These are phyloP conservation scores for Lindbergichthys nudifrons DNA, from an alignment of 2,797 vertebrate genomes.

Conservation along the genomic window DNA sequence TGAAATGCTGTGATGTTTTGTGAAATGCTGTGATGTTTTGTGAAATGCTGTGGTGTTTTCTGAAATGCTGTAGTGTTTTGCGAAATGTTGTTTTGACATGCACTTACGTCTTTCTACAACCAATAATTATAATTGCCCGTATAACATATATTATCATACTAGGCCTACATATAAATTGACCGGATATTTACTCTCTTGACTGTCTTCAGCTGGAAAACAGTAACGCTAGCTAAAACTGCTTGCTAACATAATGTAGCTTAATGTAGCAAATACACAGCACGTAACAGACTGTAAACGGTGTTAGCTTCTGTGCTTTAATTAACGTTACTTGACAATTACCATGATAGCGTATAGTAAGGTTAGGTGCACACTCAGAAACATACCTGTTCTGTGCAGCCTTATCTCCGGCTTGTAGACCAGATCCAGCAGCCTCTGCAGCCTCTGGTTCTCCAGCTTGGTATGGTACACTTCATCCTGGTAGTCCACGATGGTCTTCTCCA, in stretches of 20 bases:
- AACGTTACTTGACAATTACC: too few relatives aligned
- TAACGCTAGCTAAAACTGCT: neutral
- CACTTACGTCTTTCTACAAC: too few relatives aligned
- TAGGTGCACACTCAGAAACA: neutral
- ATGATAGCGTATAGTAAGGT: too few relatives aligned
- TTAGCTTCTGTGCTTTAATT: neutral
- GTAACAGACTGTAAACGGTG: neutral
- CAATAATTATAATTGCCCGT: too few relatives aligned
- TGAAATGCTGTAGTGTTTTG: too few relatives aligned
- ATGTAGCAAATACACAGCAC: too few relatives aligned
- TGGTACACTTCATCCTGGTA: conserved; percentile 67
- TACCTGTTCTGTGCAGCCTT: conserved; percentile 55
- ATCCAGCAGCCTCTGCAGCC: conserved; percentile 68
- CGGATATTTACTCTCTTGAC: neutral
- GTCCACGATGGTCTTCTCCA: conserved; percentile 55
- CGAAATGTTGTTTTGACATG: too few relatives aligned
- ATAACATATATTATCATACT: too few relatives aligned
- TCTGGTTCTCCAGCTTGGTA: conserved; percentile 56
- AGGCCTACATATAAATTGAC: neutral
- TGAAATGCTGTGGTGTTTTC: too few relatives aligned
- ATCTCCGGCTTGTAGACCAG: conserved; percentile 64
- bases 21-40: too few relatives aligned
- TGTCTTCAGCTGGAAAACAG: neutral
- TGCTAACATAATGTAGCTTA: conserved; percentile 4
- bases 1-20: too few relatives aligned